Evolutionary conservation across 2,797 vertebrate genomes (phyloP).

Genomic region (Aratinga solstitialis): DNA sequence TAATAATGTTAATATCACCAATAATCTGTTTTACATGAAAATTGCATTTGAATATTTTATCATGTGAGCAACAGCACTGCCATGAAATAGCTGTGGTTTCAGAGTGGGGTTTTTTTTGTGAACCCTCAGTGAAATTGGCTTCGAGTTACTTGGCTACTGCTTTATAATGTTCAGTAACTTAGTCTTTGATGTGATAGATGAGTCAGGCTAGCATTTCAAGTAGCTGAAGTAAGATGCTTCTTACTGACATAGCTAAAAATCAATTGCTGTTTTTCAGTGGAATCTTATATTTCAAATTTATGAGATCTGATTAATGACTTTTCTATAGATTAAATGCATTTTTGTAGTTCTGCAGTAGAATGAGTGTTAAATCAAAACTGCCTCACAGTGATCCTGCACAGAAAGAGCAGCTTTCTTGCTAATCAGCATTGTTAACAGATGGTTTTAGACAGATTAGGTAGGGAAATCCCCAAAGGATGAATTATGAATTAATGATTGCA

Average conservation of each 20-base stretch:
- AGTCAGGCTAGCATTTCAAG: neutral
- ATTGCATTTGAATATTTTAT: neutral
- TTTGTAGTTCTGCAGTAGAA: conserved; percentile 21
- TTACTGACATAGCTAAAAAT: conserved; percentile 22
- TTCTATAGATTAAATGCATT: neutral
- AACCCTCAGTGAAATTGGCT: neutral
- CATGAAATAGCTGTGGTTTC: neutral
- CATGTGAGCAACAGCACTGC: neutral
- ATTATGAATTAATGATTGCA: conserved; percentile 57
- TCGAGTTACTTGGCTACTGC: neutral
- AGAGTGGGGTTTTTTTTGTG: neutral
- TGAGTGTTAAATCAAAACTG: conserved; percentile 3
- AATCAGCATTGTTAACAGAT: conserved; percentile 58
- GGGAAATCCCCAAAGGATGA: conserved; percentile 39
- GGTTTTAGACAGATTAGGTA: conserved; percentile 60
- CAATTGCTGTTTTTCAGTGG: neutral
- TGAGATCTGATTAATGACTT: conserved; percentile 19
- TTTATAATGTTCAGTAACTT: neutral
- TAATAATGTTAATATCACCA: neutral
- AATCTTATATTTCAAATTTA: neutral
- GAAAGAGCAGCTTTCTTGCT: conserved; percentile 47
- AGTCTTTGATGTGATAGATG: conserved; percentile 16
- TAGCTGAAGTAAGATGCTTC: neutral
- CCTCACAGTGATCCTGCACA: neutral
- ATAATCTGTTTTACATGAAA: neutral